Percentiles rank a stretch among this genome's conserved stretches.
phyloP scores from a whole-genome alignment of 2,113 vertebrate species.

The Oxyruncus cristatus region DNA sequence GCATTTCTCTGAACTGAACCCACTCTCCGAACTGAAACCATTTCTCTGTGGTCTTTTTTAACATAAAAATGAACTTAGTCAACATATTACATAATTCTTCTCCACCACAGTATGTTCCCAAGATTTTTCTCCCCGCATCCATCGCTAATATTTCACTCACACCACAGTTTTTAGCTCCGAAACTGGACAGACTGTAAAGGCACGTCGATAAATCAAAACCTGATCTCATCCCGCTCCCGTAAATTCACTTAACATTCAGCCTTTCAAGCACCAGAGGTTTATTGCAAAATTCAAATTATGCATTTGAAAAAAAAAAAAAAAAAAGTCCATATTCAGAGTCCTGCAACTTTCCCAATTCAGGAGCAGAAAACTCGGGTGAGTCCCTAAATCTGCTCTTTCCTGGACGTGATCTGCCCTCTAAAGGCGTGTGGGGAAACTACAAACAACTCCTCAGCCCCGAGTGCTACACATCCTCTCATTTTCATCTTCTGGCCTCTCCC shows the following conservation, averaged over 20 bases:
- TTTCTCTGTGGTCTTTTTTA: background rate
- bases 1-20: background rate
- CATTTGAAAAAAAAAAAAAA: background rate
- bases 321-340: rapidly evolving
- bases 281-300: background rate
- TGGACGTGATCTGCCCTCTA: slow-evolving; percentile 66
- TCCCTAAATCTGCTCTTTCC: background rate
- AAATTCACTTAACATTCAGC: background rate
- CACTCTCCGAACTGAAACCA: background rate
- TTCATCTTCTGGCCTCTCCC: background rate
- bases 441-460: background rate
- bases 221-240: background rate
- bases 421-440: slow-evolving; percentile 19
- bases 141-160: background rate
- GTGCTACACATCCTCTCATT: background rate
- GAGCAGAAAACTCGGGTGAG: background rate
- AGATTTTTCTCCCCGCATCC: background rate
- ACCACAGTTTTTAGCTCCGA: background rate
- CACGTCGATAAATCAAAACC: background rate
- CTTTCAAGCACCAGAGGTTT: background rate
- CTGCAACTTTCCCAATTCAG: background rate
- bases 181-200: background rate
- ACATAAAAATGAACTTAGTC: slow-evolving; percentile 13
- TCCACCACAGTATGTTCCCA: background rate
- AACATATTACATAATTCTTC: background rate